Evolutionary conservation across 2,113 vertebrate genomes (phyloP), one percentile per base, ranked within the genome.

Genomic region (Cryptomyrus ogoouensis): DNA sequence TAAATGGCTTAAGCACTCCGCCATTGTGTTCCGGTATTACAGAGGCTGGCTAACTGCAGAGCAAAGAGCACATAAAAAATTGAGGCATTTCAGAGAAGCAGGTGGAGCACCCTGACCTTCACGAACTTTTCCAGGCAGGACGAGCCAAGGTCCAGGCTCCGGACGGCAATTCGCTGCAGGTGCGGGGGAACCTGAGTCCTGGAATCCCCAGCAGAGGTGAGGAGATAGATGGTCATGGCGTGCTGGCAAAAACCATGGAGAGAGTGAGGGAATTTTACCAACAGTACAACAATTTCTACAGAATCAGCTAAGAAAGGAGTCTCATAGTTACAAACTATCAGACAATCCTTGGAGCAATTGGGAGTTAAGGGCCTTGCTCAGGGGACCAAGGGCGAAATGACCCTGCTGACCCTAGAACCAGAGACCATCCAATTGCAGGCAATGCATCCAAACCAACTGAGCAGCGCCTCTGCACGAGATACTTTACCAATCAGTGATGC

Each of bases 221-320:
- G 89, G 83, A 93, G 89, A 49, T 74, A 42, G 87, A 95, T 62
- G 9, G 94, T 92, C 95, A 96, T 80, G 31, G 95, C 90, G 77
- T 42, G 1, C 66, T 85, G 74, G 86, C 39, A 19, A 27, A 46
- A 53, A 5, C 42, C 35, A 35, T 17, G 70, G 39, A 80, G 15
- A 80, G 35, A 8, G 35, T 0, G 35, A 42, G 17, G 31, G 62
- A 70, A 70, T 31, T 70, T 70, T 31, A 70, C 12, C 62, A 27
- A 12, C 62, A 31, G 10, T 31, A 31, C 27, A 70, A 27, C n/a
- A n/a, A 0, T 1, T 13, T 10, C n/a, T 27, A 31, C 62, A 66
- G 21, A n/a, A n/a, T n/a, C 56, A 62, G 8, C 24, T 62, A n/a
- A 62, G 24, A 19, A 62, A 9, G 7, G n/a, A 58, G 56, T 8